Conservation (phyloP, 2,797 vertebrate species). For the Siniperca scherzeri region DNA sequence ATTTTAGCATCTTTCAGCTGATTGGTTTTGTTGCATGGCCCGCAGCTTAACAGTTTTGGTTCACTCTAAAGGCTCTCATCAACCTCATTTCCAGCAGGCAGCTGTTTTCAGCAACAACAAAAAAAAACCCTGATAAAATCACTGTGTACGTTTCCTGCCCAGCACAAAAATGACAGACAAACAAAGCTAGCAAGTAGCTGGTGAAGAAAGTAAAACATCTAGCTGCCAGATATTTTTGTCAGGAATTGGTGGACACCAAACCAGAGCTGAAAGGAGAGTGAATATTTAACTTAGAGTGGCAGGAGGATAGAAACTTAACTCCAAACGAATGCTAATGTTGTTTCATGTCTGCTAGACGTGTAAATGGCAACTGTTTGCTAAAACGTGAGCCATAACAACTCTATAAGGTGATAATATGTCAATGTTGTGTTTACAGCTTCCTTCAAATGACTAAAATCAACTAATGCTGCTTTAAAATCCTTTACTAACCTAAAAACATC, state of each 20-base stretch:
- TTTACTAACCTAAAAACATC: not conserved
- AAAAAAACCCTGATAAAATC: not conserved
- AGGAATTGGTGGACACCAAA: not conserved
- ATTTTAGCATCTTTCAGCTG: not conserved
- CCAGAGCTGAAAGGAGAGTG: not conserved
- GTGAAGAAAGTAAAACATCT: not conserved
- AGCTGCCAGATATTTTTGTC: not conserved
- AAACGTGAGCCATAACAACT: not conserved
- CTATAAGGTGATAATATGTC: constrained; percentile 7
- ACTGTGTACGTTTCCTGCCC: not conserved
- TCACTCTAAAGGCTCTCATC: not conserved
- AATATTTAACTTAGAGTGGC: not conserved
- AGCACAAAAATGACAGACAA: not conserved
- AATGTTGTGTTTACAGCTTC: not conserved
- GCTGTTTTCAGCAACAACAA: not conserved
- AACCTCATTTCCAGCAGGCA: not conserved
- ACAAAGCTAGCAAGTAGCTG: not conserved
- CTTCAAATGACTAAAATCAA: not conserved
- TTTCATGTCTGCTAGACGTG: not conserved
- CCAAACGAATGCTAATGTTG: not conserved
- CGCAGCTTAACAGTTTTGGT: not conserved
- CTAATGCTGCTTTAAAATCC: constrained; percentile 14
- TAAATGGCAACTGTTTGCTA: not conserved
- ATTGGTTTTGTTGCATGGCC: not conserved
- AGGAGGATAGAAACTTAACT: not conserved